Evolutionary conservation across 2,888 invertebrate genomes (phyloP), one percentile per base, ranked within the genome.

Genomic region (Parochlus steinenii): DNA sequence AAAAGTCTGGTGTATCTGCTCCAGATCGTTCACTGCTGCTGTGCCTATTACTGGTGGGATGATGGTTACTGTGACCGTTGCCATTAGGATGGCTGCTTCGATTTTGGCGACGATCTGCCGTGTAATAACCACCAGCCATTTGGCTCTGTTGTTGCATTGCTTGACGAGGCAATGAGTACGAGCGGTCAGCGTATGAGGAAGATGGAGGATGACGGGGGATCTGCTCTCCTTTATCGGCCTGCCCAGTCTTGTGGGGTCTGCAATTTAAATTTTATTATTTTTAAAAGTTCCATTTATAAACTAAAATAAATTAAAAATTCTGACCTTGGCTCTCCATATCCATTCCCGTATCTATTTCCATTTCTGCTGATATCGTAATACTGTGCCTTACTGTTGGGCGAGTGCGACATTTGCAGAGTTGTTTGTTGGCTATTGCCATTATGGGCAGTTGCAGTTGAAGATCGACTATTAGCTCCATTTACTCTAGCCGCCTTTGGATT

Each of bases 91-190:
- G 32, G 19, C 44, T 42, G 19, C 38, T 36, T 6, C 39, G 33
- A 32, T 41, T 42, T 40, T 55, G 53, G 36, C 58, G 61, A 3
- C 65, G 58, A 10, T 65, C 62, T 49, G 65, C 67, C 42, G 65
- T 65, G 16, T 67, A 66, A 42, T 65, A 65, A 38, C 66, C 67
- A 8, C 63, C 63, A 32, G 55, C 44, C 25, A 56, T 58, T 48
- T 44, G 62, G 24, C 56, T 56, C 39, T 58, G 47, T 38, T 64
- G 55, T 26, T 67, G 67, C 1, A 65, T 41, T 11, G 40, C 64
- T 1, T 73, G 72, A 12, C 83, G 67, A 1, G 85, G 85, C 37
- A 85, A 56, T 0, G 83, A 82, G 50, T 82, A 79, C 6, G 74
- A 71, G 1, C 80, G 65, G 27, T 74, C 74, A 6, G 65, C 59